These are phyloP conservation scores for Oscarella lobularis DNA, from an alignment of 37 sponge, comb jelly and placozoan genomes.

Conservation along the genomic window DNA sequence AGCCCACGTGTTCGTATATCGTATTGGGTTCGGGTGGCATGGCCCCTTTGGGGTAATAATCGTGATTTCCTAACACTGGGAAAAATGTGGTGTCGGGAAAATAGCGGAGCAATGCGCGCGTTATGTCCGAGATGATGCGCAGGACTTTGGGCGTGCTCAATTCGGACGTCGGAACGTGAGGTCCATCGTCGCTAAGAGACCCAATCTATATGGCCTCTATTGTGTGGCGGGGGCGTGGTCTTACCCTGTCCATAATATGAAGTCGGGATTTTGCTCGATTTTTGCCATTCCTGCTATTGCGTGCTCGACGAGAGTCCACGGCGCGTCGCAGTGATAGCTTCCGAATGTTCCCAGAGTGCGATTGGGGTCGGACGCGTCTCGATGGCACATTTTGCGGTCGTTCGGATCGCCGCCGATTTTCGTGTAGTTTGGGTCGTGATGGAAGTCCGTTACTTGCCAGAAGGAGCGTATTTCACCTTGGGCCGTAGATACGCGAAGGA, in stretches of 20 bases:
- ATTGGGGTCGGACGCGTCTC: not conserved
- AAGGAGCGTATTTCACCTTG: not conserved
- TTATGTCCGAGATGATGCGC: not conserved
- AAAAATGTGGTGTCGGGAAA: not conserved
- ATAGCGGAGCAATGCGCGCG: not conserved
- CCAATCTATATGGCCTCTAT: not conserved
- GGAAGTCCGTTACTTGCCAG: not conserved
- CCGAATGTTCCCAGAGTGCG: not conserved
- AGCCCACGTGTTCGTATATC: not conserved
- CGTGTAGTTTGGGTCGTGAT: conserved; percentile 2
- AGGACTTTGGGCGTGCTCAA: not conserved
- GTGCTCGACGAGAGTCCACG: not conserved
- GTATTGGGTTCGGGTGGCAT: not conserved
- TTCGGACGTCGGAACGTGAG: not conserved
- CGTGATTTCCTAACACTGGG: not conserved
- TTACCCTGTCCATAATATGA: not conserved
- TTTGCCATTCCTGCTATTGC: not conserved
- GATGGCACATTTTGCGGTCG: not conserved
- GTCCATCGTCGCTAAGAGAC: not conserved
- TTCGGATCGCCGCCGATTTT: not conserved
- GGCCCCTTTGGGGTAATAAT: not conserved
- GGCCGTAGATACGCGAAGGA: not conserved
- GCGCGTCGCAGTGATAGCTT: not conserved
- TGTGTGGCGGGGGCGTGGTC: not conserved
- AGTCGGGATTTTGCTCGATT: conserved; percentile 2